Base-by-base conservation (phyloP, 1,140 invertebrate species). In the Pissodes strobi region DNA sequence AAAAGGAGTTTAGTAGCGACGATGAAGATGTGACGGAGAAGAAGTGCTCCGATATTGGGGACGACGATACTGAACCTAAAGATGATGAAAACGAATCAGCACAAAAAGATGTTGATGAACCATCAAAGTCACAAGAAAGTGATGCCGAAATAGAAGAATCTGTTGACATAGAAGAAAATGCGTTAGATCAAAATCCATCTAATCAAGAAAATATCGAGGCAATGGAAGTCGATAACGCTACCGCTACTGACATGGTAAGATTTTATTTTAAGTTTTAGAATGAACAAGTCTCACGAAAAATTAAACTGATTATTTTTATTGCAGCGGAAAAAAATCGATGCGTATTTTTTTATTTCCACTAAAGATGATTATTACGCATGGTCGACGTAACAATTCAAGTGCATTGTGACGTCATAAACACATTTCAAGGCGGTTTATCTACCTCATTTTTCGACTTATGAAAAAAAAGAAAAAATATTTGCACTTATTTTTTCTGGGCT, bases 11-110 rank as follows among this genome's bases (percentile, higher is more conserved):
- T 48, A 67, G 74, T 37, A 76, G 77, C 25, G 72, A 77, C 27
- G 69, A 79, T 23, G 72, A 74, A 58, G 72, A 76, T 49, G 71
- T 78, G 38, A 66, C 65, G 37, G 49, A 75, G 46, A 68, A 69
- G 27, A 53, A 70, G 30, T 57, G 74, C 46, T 43, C 61, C 25
- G 70, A 80, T 25, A 72, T 77, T 13, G 76, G 82, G 59, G 79
- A 84, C 69, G 73, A 80, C 15, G 75, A 82, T 58, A 78, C 83
- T 69, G 73, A 80, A 55, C 78, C 79, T 67, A 70, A 79, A 69
- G 71, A 77, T 39, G 77, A 76, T n/a, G 70, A 72, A 48, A 45
- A 75, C 43, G 49, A 66, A 1, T 17, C 72, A 41, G 66, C 51
- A 58, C 67, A 57, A 43, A 74, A 74, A 61, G 62, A 69, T 25